phyloP scores from a whole-genome alignment of 2,113 vertebrate genomes.

The Pomatorhinus ruficollis region DNA sequence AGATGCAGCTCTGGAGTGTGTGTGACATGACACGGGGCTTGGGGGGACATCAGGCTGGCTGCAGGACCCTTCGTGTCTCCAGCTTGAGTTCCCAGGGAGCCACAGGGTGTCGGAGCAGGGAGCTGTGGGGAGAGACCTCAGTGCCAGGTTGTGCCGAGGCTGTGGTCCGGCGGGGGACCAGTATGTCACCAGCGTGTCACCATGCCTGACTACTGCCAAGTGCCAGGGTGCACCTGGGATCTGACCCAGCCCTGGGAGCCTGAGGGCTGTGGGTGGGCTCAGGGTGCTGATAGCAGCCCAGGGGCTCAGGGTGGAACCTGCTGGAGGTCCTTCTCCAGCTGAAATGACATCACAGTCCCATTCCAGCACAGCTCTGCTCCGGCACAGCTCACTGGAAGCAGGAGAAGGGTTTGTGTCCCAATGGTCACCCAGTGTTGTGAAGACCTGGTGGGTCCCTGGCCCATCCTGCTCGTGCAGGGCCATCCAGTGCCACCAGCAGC shows the following conservation, averaged over 20 bases:
- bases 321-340: not conserved
- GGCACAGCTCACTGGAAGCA: not conserved
- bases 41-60: not conserved
- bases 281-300: not conserved
- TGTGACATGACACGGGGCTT: fast-evolving
- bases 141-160: not conserved
- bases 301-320: fast-evolving
- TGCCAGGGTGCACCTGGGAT: fast-evolving
- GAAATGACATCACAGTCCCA: fast-evolving
- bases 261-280: not conserved
- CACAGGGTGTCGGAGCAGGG: fast-evolving
- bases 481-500: not conserved
- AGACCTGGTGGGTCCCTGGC: not conserved
- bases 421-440: fast-evolving
- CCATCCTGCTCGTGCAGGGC: fast-evolving
- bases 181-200: not conserved
- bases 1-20: not conserved
- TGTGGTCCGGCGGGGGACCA: fast-evolving
- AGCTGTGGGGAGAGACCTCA: not conserved
- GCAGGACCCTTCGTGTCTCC: not conserved
- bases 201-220: fast-evolving
- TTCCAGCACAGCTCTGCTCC: fast-evolving
- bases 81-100: not conserved
- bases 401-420: not conserved
- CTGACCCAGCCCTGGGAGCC: fast-evolving